Base-by-base conservation (phyloP, 2,797 vertebrate genomes). In the Hypotaenidia okinawae region DNA sequence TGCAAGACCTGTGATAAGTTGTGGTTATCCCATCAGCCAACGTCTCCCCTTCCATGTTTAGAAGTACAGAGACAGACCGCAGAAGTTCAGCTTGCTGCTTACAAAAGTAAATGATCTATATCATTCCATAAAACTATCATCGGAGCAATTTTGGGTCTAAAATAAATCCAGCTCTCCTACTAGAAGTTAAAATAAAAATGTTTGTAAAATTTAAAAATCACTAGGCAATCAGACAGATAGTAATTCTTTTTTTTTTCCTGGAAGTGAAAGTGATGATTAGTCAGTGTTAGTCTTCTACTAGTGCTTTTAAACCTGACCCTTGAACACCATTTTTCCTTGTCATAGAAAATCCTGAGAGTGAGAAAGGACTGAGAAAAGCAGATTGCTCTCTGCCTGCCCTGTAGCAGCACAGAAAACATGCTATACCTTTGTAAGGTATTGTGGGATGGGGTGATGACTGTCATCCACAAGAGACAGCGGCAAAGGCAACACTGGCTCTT, bases 161-260 rank as follows among this genome's bases (percentile, higher is more conserved):
- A 43, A 87, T 70, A 76, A 93, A 90, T 87, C 19, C 30, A 59
- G 15, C 13, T 52, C 19, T 47, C 22, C 35, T 2, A 32, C 14
- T 16, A 93, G 37, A 80, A 90, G 32, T 41, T 67, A 72, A 90
- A 88, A 68, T 58, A 68, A 58, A 91, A 90, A 70, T 59, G 22
- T 79, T 77, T 76, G 22, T 74, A 87, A 86, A 13, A 24, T 59
- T 86, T 59, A 27, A 85, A 95, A 91, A 77, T 78, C 75, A 86
- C 33, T 35, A 58, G 62, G 15, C 37, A 61, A 77, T 84, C 59
- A 79, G 55, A 66, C 9, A 86, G 12, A 6, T 24, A 47, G n/a
- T 67, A 76, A 62, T 84, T 80, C 43, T 45, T 17, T 6, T 21
- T 63, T 86, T 92, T 81, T 72, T 75, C 37, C 37, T 75, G 7